These are phyloP conservation scores for Lycodopsis pacificus DNA, from an alignment of 2,797 vertebrate genomes.

Conservation along the genomic window DNA sequence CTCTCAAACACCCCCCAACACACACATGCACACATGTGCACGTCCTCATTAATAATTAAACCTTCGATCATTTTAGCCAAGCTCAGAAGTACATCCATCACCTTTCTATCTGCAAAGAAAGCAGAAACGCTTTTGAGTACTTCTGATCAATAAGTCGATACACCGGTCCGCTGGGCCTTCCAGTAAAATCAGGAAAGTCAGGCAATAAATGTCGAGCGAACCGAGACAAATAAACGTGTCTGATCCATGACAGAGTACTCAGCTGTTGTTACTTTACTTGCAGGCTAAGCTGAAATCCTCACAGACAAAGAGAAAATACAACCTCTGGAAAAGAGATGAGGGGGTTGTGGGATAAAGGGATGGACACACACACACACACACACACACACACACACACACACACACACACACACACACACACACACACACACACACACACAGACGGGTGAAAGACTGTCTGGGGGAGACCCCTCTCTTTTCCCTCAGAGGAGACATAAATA, in stretches of 20 bases:
- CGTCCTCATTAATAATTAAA: conserved; percentile 66
- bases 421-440: conserved; percentile 12
- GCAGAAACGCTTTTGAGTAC: conserved; percentile 53
- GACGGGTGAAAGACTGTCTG: conserved; percentile 50
- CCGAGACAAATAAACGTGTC: conserved; percentile 33
- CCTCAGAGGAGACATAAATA: conserved; percentile 61
- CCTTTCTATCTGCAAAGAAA: conserved; percentile 47
- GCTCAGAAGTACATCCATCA: conserved; percentile 47
- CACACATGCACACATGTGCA: not conserved
- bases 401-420: conserved; percentile 31
- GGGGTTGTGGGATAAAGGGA: conserved; percentile 1
- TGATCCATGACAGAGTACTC: conserved; percentile 19
- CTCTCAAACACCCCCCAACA: conserved; percentile 8
- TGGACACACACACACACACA: conserved; percentile 24
- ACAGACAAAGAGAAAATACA: conserved; percentile 40
- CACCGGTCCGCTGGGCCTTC: not conserved
- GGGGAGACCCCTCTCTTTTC: conserved; percentile 48
- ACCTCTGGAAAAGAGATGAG: conserved; percentile 35
- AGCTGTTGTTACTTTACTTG: conserved; percentile 20
- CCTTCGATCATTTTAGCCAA: conserved; percentile 31
- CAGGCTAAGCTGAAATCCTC: conserved; percentile 40
- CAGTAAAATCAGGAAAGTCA: conserved; percentile 28
- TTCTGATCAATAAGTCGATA: conserved; percentile 61
- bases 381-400: conserved; percentile 23
- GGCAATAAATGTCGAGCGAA: conserved; percentile 8